These are phyloP conservation scores for Tichodroma muraria DNA, from an alignment of 2,113 vertebrate species.

Conservation along the genomic window DNA sequence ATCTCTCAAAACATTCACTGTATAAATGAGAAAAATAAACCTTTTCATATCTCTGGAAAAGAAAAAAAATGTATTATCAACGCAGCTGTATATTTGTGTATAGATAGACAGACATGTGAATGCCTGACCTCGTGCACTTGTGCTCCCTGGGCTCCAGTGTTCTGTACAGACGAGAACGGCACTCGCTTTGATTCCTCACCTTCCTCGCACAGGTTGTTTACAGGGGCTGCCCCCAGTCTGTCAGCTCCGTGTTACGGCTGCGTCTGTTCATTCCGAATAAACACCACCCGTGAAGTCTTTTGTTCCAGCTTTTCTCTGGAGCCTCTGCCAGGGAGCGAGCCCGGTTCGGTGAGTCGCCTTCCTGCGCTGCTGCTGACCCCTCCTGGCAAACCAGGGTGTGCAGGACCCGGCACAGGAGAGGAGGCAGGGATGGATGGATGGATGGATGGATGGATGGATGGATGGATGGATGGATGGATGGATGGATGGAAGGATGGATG, in stretches of 20 bases:
- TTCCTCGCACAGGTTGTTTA: conserved; percentile 40
- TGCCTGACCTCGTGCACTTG: background rate
- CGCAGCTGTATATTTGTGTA: conserved; percentile 49
- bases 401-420: background rate
- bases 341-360: accelerated
- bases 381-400: background rate
- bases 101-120: conserved; percentile 32
- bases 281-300: background rate
- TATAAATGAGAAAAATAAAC: conserved; percentile 54
- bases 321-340: background rate
- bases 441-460: background rate
- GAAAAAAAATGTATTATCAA: conserved; percentile 25
- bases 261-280: background rate
- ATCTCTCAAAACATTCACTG: conserved; percentile 62
- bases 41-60: conserved; percentile 55
- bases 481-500: background rate
- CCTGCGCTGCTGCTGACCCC: background rate
- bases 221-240: background rate
- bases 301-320: background rate
- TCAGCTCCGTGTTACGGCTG: background rate
- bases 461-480: background rate
- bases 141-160: background rate
- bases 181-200: background rate
- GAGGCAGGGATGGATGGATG: background rate
- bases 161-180: background rate